phyloP scores from a whole-genome alignment of 2,888 invertebrate species.

The Atethmia centrago region DNA sequence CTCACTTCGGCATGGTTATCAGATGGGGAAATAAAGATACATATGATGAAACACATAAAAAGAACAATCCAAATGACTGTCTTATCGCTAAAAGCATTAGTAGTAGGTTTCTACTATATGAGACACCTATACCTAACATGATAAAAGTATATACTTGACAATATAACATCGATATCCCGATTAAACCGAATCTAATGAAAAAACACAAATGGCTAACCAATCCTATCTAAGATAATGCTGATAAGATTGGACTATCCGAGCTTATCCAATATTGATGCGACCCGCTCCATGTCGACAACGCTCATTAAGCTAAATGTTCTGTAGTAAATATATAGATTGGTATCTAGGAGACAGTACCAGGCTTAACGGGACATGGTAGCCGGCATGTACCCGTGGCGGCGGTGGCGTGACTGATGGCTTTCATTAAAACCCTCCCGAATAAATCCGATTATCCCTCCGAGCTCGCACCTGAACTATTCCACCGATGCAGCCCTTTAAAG shows the following conservation, averaged over 20 bases:
- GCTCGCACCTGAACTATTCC: conserved; percentile 72
- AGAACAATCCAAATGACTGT: neutral
- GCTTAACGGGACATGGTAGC: conserved; percentile 53
- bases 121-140: neutral
- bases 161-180: conserved; percentile 7
- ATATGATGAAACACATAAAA: neutral
- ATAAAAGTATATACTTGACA: neutral
- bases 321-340: conserved; percentile 55
- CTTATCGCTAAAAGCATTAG: neutral
- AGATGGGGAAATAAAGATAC: neutral
- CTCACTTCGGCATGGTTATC: conserved; percentile 8
- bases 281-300: conserved; percentile 50
- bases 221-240: conserved; percentile 42
- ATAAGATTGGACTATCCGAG: conserved; percentile 50
- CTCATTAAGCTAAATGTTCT: conserved; percentile 60
- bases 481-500: conserved; percentile 55
- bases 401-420: conserved; percentile 73
- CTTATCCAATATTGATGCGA: conserved; percentile 56
- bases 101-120: too few species aligned
- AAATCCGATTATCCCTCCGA: conserved; percentile 72
- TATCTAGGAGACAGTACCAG: conserved; percentile 50
- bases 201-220: conserved; percentile 34
- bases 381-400: conserved; percentile 53
- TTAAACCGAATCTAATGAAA: conserved; percentile 34
- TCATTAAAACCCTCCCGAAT: conserved; percentile 75